A percentile compares a stretch with the other conserved stretches of the same genome.
These are phyloP conservation scores for Danaus plexippus DNA, from an alignment of 1,140 invertebrate species.

Conservation along the genomic window DNA sequence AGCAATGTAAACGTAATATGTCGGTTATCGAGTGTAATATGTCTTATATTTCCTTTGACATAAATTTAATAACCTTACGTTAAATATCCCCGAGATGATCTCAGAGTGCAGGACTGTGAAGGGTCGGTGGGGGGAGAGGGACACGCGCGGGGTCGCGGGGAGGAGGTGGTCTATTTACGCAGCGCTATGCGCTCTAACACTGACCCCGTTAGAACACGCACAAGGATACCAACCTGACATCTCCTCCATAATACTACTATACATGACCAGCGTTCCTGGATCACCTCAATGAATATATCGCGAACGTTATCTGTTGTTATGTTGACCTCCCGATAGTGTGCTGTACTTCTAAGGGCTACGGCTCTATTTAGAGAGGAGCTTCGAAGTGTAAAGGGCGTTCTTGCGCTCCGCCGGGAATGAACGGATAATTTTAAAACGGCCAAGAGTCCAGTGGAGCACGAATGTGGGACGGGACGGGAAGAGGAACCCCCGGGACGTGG, in stretches of 20 bases:
- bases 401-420: conserved; percentile 51
- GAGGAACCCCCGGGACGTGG: too few relatives aligned
- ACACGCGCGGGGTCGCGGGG: conserved; percentile 11
- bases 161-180: conserved; percentile 52
- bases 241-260: conserved; percentile 14
- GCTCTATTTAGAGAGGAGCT: conserved; percentile 47
- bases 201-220: conserved; percentile 60
- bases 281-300: too few relatives aligned
- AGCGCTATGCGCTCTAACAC: conserved; percentile 66
- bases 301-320: too few relatives aligned
- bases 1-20: too few relatives aligned
- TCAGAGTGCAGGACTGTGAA: conserved; percentile 27
- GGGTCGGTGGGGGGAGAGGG: conserved; percentile 12
- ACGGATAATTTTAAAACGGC: conserved; percentile 62
- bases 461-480: conserved; percentile 43
- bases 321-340: too few relatives aligned
- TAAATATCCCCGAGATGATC: conserved; percentile 17
- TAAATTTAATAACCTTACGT: neutral
- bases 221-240: conserved; percentile 44
- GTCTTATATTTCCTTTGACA: too few relatives aligned
- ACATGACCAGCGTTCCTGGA: too few relatives aligned
- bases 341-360: too few relatives aligned
- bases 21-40: too few relatives aligned
- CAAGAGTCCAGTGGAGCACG: conserved; percentile 58
- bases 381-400: conserved; percentile 55